Evolutionary conservation across 2,888 invertebrate genomes (phyloP).

Genomic region (Oxycera nigricornis): DNA sequence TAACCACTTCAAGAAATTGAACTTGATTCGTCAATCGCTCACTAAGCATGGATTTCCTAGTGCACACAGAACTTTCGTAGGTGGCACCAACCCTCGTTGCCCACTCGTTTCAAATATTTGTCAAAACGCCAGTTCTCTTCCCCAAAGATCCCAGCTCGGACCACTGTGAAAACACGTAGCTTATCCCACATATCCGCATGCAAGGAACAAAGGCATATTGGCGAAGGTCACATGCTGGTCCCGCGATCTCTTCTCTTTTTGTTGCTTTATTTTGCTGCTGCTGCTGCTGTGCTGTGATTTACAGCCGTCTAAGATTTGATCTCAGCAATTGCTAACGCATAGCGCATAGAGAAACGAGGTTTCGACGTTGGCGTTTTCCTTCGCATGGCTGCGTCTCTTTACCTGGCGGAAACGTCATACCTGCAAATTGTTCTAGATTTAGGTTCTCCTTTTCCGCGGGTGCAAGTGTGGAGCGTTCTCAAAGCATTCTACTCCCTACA

Average conservation of each 20-base stretch:
- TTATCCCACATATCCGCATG: not conserved
- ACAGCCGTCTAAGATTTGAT: not conserved
- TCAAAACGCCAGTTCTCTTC: too few relatives aligned
- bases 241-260: not conserved
- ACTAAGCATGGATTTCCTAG: too few relatives aligned
- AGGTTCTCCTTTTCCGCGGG: not conserved
- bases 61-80: too few relatives aligned
- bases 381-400: not conserved
- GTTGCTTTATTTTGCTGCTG: not conserved
- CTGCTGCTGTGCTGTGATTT: conserved; percentile 5
- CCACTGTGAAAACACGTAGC: too few relatives aligned
- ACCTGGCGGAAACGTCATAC: conserved; percentile 20
- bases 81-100: too few relatives aligned
- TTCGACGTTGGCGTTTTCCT: not conserved
- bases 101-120: too few relatives aligned
- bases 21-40: too few relatives aligned
- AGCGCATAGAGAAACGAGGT: not conserved
- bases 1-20: too few relatives aligned
- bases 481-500: too few relatives aligned
- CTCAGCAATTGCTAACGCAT: not conserved
- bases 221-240: not conserved
- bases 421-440: conserved; percentile 26
- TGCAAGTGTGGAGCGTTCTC: too few relatives aligned
- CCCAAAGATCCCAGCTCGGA: too few relatives aligned
- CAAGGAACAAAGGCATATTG: not conserved